A percentile compares a stretch with the other conserved stretches of the same genome.
phyloP scores from a whole-genome alignment of 1,140 invertebrate species.

The Neodiprion lecontei region DNA sequence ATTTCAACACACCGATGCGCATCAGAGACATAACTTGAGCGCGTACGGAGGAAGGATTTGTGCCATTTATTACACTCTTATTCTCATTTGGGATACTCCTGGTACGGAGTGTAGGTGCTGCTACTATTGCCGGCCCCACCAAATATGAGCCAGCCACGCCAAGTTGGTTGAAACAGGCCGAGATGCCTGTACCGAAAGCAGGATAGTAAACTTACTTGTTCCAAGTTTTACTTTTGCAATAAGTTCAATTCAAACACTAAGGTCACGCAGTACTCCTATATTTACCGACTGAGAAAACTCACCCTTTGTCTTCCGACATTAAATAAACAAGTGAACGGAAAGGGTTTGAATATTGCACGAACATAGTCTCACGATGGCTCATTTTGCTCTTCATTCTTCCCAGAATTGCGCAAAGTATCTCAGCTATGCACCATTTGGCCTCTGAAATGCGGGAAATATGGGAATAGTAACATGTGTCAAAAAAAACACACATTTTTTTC shows the following conservation, averaged over 20 bases:
- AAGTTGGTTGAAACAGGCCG: constrained; percentile 51
- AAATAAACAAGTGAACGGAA: too few relatives aligned
- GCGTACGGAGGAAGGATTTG: constrained; percentile 27
- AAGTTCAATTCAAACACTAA: constrained; percentile 11
- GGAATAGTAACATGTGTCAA: too few relatives aligned
- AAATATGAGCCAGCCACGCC: constrained; percentile 56
- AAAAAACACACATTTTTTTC: too few relatives aligned
- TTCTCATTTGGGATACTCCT: neutral
- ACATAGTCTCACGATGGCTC: too few relatives aligned
- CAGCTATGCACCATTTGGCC: too few relatives aligned
- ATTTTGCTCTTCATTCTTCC: too few relatives aligned
- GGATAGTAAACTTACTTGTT: constrained; percentile 5
- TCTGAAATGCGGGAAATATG: too few relatives aligned
- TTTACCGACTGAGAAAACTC: too few relatives aligned
- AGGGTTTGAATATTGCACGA: too few relatives aligned
- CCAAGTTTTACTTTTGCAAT: neutral
- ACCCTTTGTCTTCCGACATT: too few relatives aligned
- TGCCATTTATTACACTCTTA: neutral
- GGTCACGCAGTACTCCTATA: too few relatives aligned
- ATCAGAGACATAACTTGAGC: constrained; percentile 41
- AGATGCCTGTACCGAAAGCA: constrained; percentile 44
- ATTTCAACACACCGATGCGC: constrained; percentile 36
- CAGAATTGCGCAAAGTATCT: too few relatives aligned
- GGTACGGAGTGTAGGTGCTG: neutral
- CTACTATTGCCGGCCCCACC: constrained; percentile 38